These are phyloP conservation scores for Drosophila anomelani DNA, from an alignment of 2,888 invertebrate species.

Conservation along the genomic window DNA sequence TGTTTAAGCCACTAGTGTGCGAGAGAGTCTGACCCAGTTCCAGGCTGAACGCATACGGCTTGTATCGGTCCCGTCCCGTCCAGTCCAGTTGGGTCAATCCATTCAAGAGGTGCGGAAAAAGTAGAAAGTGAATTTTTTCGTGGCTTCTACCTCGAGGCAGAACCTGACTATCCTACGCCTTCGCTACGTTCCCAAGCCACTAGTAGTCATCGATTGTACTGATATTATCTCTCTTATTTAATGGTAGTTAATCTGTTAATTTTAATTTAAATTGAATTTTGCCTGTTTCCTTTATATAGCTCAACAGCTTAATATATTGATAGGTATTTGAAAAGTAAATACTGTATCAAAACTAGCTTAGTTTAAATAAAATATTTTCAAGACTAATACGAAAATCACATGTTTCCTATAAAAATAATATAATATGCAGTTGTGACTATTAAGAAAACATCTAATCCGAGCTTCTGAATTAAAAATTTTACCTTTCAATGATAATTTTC, in stretches of 20 bases:
- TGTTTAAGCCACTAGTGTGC: conserved; percentile 21
- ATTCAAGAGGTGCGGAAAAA: conserved; percentile 58
- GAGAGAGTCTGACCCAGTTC: conserved; percentile 62
- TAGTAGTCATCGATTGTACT: background rate
- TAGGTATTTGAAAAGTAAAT: background rate
- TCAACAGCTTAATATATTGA: background rate
- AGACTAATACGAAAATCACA: no score
- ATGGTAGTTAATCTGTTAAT: no score
- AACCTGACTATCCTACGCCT: conserved; percentile 31
- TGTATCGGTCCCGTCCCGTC: conserved; percentile 5
- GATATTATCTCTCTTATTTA: background rate
- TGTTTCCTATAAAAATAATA: no score
- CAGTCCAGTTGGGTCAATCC: conserved; percentile 9
- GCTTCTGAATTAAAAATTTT: no score
- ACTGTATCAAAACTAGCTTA: no score
- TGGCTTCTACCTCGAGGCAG: conserved; percentile 40
- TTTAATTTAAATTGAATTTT: background rate
- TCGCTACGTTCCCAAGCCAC: background rate
- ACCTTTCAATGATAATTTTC: background rate
- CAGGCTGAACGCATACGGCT: conserved; percentile 62
- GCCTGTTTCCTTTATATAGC: background rate
- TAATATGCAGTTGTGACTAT: no score
- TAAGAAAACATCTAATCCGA: no score
- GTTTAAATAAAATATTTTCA: no score
- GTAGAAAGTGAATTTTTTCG: conserved; percentile 69